Conservation (phyloP, 2,888 invertebrate genomes). For the Protonemura montana region DNA sequence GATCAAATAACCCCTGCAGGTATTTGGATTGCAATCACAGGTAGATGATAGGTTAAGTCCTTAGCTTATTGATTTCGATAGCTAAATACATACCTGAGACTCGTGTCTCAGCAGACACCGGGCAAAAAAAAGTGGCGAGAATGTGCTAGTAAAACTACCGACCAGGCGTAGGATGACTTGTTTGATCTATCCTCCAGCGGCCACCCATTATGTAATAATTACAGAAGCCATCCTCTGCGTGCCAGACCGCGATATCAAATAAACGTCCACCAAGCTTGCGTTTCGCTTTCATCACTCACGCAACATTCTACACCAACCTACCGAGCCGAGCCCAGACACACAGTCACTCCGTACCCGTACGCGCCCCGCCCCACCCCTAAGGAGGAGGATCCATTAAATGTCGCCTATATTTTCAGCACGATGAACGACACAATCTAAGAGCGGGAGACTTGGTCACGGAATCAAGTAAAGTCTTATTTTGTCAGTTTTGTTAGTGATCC, state of each 20-base stretch:
- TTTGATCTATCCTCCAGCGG: background rate
- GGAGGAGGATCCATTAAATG: too few species aligned
- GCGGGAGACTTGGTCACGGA: too few species aligned
- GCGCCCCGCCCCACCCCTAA: background rate
- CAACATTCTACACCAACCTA: background rate
- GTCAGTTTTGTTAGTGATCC: too few species aligned
- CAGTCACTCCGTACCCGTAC: background rate
- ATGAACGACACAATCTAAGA: too few species aligned
- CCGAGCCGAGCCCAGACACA: background rate
- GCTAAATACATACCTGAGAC: background rate
- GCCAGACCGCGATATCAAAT: background rate
- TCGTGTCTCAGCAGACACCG: background rate
- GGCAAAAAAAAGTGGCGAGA: background rate
- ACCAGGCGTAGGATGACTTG: background rate
- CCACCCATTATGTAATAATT: constrained; percentile 7
- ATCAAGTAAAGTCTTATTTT: too few species aligned
- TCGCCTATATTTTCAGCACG: too few species aligned
- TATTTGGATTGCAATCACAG: background rate
- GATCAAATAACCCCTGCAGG: too few species aligned
- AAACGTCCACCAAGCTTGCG: background rate
- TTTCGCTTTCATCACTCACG: background rate
- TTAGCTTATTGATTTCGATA: background rate
- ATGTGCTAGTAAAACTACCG: background rate
- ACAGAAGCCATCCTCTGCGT: background rate
- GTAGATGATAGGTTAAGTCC: background rate